These are phyloP conservation scores for Drosophila sucinea DNA, from an alignment of 1,140 invertebrate species.

Conservation along the genomic window DNA sequence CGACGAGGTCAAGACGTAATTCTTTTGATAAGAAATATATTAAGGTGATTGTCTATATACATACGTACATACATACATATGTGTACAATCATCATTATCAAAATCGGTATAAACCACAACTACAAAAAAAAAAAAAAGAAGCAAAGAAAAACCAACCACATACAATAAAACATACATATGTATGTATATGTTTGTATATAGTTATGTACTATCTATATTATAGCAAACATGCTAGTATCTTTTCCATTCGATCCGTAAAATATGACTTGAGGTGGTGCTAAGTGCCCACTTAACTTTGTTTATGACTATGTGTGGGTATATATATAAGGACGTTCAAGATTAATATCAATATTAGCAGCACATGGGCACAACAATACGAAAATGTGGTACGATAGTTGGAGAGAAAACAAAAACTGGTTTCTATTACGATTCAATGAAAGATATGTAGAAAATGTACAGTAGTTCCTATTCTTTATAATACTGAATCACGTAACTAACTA, in stretches of 20 bases:
- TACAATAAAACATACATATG: neutral
- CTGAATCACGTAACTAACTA: constrained; percentile 25
- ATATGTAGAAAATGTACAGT: constrained; percentile 14
- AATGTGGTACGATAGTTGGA: neutral
- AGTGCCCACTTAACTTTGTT: constrained; percentile 22
- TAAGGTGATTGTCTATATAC: constrained; percentile 6
- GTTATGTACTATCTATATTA: constrained; percentile 17
- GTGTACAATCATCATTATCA: constrained; percentile 15
- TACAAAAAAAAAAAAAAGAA: too few species aligned
- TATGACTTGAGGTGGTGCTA: constrained; percentile 16
- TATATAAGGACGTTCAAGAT: constrained; percentile 4
- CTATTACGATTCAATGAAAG: constrained; percentile 25
- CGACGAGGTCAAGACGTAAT: neutral
- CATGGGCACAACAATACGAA: neutral
- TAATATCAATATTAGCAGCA: constrained; percentile 13
- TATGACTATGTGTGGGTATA: neutral
- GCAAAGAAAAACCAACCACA: neutral
- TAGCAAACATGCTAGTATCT: constrained; percentile 10
- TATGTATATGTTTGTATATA: neutral
- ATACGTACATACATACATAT: neutral
- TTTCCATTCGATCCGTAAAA: constrained; percentile 28
- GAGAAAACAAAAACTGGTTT: constrained; percentile 38
- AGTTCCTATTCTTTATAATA: constrained; percentile 16
- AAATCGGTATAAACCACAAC: constrained; percentile 1
- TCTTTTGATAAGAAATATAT: constrained; percentile 5